Conservation (phyloP, 2,888 invertebrate genomes). For the Drosophila melanocephala region DNA sequence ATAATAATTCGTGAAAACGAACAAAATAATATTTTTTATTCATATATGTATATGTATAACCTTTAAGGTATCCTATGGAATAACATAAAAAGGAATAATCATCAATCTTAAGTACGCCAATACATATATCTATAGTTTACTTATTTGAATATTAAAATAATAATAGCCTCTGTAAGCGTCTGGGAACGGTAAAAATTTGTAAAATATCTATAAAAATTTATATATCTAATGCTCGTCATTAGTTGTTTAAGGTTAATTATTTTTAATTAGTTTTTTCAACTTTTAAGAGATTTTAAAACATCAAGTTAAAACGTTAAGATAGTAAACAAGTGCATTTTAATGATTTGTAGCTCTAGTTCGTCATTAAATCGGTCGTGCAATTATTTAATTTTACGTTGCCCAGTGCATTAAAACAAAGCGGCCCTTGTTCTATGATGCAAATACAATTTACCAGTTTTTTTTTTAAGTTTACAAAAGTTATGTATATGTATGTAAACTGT, state of each 20-base stretch:
- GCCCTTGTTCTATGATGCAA: neutral
- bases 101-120: neutral
- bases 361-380: neutral
- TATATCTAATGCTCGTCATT: neutral
- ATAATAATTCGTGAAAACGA: neutral
- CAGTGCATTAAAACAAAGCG: neutral
- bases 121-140: neutral
- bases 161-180: neutral
- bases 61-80: neutral
- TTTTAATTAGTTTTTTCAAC: neutral
- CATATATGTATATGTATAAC: neutral
- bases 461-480: neutral
- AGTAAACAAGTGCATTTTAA: neutral
- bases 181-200: neutral
- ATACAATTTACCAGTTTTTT: neutral
- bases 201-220: neutral
- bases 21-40: neutral
- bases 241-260: neutral
- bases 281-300: neutral
- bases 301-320: neutral
- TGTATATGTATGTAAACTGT: neutral
- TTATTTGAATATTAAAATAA: neutral
- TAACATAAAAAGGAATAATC: neutral
- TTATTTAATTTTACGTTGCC: neutral
- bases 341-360: neutral